phyloP scores from a whole-genome alignment of 2,888 invertebrate species.

The Ophion slaviceki region DNA sequence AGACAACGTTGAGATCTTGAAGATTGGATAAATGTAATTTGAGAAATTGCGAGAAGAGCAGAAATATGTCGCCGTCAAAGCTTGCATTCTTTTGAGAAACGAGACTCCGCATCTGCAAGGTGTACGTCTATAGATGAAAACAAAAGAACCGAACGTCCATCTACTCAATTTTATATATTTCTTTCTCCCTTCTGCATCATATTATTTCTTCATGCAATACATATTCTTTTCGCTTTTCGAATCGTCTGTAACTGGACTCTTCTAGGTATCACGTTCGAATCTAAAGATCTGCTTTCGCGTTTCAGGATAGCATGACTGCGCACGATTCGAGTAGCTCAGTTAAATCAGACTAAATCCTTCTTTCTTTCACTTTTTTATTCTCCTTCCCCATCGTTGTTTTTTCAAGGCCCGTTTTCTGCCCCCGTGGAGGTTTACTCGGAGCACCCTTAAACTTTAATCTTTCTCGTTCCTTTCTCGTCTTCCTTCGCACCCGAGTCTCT shows the following conservation, averaged over 20 bases:
- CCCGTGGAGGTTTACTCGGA: slow-evolving; percentile 38
- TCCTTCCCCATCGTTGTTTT: slow-evolving; percentile 1
- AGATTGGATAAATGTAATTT: slow-evolving; percentile 31
- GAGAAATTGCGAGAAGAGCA: slow-evolving; percentile 27
- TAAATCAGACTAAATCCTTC: slow-evolving; percentile 56
- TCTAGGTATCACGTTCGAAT: slow-evolving; percentile 6
- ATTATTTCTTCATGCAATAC: neutral
- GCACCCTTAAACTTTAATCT: slow-evolving; percentile 67
- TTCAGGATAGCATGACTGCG: slow-evolving; percentile 55
- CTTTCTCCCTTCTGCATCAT: slow-evolving; percentile 11
- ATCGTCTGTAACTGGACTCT: slow-evolving; percentile 29
- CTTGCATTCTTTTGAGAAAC: slow-evolving; percentile 9
- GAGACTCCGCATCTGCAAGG: slow-evolving; percentile 18
- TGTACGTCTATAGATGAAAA: slow-evolving; percentile 16
- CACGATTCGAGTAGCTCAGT: slow-evolving; percentile 56
- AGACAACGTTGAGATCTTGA: slow-evolving; percentile 49
- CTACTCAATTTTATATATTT: slow-evolving; percentile 31
- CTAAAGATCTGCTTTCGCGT: slow-evolving; percentile 44
- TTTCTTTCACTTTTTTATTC: neutral
- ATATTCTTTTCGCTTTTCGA: slow-evolving; percentile 5
- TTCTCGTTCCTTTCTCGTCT: slow-evolving; percentile 60
- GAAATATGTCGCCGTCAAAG: slow-evolving; percentile 36
- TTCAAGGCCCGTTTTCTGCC: slow-evolving; percentile 16
- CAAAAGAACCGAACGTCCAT: slow-evolving; percentile 20
- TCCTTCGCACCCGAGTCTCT: slow-evolving; percentile 52